These are phyloP conservation scores for Neodiprion fabricii DNA, from an alignment of 1,140 invertebrate species.

Conservation along the genomic window DNA sequence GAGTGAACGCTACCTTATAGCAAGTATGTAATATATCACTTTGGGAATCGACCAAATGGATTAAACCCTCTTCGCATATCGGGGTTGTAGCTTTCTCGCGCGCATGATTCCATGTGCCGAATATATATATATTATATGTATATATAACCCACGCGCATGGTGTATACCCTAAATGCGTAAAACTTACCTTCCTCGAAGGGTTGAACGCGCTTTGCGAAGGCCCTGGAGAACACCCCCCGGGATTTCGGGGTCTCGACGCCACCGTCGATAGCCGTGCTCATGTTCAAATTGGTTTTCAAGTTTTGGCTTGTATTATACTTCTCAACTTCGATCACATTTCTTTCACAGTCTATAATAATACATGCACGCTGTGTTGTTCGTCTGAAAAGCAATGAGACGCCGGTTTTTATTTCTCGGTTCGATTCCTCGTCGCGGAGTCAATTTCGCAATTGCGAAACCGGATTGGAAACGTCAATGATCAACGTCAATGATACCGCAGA, in stretches of 20 bases:
- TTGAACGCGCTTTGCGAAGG: slow-evolving; percentile 54
- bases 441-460: background rate
- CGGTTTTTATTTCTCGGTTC: background rate
- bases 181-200: slow-evolving; percentile 58
- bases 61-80: background rate
- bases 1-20: too few relatives aligned
- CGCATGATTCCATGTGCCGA: background rate
- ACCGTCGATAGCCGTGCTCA: slow-evolving; percentile 53
- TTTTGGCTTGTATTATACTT: background rate
- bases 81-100: background rate
- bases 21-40: too few relatives aligned
- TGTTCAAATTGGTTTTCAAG: slow-evolving; percentile 28
- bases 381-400: background rate
- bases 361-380: background rate
- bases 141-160: too few relatives aligned
- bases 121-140: too few relatives aligned
- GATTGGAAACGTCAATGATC: background rate
- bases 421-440: too few relatives aligned
- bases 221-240: slow-evolving; percentile 52
- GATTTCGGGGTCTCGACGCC: slow-evolving; percentile 50
- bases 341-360: background rate
- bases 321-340: background rate
- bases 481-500: too few relatives aligned
- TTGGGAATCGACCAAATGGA: background rate
- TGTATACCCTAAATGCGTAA: background rate